Evolutionary conservation across 1,140 invertebrate genomes (phyloP).

Genomic region (Calosoma granatense): DNA sequence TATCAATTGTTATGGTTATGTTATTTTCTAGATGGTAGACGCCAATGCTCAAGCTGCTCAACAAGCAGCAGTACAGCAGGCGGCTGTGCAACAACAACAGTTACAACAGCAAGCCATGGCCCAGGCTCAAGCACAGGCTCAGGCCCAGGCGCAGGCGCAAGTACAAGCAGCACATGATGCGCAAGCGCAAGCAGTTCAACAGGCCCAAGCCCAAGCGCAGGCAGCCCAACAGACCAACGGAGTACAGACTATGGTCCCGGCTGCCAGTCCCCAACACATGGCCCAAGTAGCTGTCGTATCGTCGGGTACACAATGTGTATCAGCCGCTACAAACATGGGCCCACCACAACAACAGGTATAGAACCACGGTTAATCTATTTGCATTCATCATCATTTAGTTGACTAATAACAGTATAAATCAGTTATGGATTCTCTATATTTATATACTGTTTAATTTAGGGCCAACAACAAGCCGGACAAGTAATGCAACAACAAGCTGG

Average conservation of each 20-base stretch:
- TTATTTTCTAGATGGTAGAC: slow-evolving; percentile 10
- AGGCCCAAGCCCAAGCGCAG: slow-evolving; percentile 25
- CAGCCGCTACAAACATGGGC: slow-evolving; percentile 33
- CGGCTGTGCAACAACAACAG: slow-evolving; percentile 23
- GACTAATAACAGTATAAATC: too few relatives aligned
- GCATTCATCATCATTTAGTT: too few relatives aligned
- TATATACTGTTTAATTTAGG: too few relatives aligned
- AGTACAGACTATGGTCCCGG: slow-evolving; percentile 40
- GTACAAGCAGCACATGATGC: slow-evolving; percentile 26
- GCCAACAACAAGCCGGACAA: slow-evolving; percentile 21
- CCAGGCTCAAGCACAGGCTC: slow-evolving; percentile 13
- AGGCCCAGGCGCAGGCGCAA: slow-evolving; percentile 29
- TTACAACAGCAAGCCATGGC: slow-evolving; percentile 30
- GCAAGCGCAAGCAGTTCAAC: slow-evolving; percentile 29
- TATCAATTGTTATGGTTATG: slow-evolving; percentile 16
- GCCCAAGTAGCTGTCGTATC: slow-evolving; percentile 36
- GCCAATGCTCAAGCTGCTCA: background rate
- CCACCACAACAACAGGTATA: slow-evolving; percentile 35
- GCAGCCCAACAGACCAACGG: slow-evolving; percentile 23
- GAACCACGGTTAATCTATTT: too few relatives aligned
- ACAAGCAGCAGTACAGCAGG: background rate
- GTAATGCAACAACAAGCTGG: slow-evolving; percentile 31
- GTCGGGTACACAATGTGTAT: slow-evolving; percentile 32
- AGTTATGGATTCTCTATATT: too few relatives aligned
- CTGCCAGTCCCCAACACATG: slow-evolving; percentile 44